Evolutionary conservation across 2,797 vertebrate genomes (phyloP).

Genomic region (Chromis chromis): DNA sequence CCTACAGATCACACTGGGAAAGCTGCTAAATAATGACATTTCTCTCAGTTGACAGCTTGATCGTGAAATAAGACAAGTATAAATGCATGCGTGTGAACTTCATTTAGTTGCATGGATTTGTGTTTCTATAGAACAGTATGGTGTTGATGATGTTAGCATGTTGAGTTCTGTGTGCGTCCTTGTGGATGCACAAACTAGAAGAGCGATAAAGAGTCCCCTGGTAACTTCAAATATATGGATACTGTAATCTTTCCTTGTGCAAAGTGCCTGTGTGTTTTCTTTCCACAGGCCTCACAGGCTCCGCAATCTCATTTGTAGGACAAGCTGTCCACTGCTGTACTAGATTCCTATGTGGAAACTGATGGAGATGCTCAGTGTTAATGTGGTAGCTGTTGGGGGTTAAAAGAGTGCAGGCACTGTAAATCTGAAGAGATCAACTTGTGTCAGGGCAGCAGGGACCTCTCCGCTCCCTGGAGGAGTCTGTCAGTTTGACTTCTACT

Average conservation of each 20-base stretch:
- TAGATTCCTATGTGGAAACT: conserved; percentile 42
- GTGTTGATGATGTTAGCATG: conserved; percentile 16
- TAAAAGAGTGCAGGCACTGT: conserved; percentile 60
- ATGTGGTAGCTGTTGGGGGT: conserved; percentile 63
- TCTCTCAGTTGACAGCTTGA: conserved; percentile 36
- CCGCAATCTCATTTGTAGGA: conserved; percentile 66
- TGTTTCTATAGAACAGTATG: conserved; percentile 35
- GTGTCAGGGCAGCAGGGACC: conserved; percentile 72
- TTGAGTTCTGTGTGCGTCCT: conserved; percentile 33
- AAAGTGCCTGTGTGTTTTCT: conserved; percentile 47
- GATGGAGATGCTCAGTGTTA: conserved; percentile 64
- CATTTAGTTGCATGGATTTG: conserved; percentile 23
- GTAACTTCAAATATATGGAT: conserved; percentile 23
- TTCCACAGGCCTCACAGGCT: conserved; percentile 35
- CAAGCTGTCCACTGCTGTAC: conserved; percentile 41
- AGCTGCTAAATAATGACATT: conserved; percentile 43
- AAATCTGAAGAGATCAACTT: conserved; percentile 73
- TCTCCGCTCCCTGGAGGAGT: conserved; percentile 52
- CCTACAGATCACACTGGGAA: conserved; percentile 40
- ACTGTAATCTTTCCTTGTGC: conserved; percentile 29
- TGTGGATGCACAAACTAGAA: not conserved
- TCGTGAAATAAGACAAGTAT: conserved; percentile 6
- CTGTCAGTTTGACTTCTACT: conserved; percentile 72
- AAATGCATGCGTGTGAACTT: conserved; percentile 19
- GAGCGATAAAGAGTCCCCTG: conserved; percentile 11